Evolutionary conservation across 2,888 invertebrate species (phyloP).

Genomic region (Chouioia cunea): DNA sequence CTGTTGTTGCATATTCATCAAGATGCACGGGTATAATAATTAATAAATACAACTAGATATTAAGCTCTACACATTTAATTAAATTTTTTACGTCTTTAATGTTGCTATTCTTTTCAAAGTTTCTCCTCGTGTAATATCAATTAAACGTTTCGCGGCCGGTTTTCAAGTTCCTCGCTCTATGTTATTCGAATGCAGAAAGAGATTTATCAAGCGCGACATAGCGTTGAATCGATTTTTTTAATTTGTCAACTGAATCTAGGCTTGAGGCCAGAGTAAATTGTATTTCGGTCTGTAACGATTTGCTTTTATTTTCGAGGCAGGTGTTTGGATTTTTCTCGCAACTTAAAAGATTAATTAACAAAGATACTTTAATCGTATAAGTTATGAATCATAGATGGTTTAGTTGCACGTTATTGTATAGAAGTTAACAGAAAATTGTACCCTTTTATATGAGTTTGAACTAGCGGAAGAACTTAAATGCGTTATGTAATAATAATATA

Average conservation of each 20-base stretch:
- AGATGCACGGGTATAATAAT: slow-evolving; percentile 5
- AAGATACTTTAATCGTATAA: slow-evolving; percentile 10
- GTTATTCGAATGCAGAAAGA: slow-evolving; percentile 37
- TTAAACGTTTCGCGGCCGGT: slow-evolving; percentile 12
- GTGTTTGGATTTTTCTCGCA: slow-evolving; percentile 7
- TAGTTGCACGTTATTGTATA: too few species aligned
- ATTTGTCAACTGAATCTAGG: slow-evolving; percentile 26
- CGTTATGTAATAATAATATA: too few species aligned
- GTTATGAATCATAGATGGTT: too few species aligned
- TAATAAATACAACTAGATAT: slow-evolving; percentile 20
- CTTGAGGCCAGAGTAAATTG: slow-evolving; percentile 31
- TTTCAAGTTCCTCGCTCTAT: slow-evolving; percentile 3
- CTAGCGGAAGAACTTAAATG: too few species aligned
- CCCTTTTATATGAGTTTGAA: too few species aligned
- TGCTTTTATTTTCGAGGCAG: neutral
- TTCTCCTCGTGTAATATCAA: slow-evolving; percentile 33
- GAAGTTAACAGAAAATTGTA: too few species aligned
- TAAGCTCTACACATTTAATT: neutral
- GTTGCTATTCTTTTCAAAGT: slow-evolving; percentile 1
- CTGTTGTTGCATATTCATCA: slow-evolving; percentile 26
- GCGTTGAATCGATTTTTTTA: slow-evolving; percentile 41
- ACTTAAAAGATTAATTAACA: slow-evolving; percentile 36
- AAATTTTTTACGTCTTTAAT: neutral
- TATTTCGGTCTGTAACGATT: neutral
- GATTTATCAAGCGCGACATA: slow-evolving; percentile 45